Evolutionary conservation across 1,140 invertebrate genomes (phyloP).

Genomic region (Potamilus streckersoni): DNA sequence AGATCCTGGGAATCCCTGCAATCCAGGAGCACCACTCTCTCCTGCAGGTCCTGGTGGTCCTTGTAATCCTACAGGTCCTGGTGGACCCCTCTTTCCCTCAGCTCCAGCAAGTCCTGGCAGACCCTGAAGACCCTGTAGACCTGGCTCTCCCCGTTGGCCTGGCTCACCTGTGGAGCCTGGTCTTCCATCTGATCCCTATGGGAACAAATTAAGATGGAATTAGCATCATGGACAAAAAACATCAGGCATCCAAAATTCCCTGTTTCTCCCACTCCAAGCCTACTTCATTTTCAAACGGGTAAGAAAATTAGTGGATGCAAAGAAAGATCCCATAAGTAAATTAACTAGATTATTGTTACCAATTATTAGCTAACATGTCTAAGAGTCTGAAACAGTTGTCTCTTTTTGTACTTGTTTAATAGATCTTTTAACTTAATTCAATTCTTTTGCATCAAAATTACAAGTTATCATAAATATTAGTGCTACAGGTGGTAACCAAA

Average conservation of each 20-base stretch:
- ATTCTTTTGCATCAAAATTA: too few species aligned
- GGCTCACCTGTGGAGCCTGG: slow-evolving; percentile 42
- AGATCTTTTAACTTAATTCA: too few species aligned
- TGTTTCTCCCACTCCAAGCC: background rate
- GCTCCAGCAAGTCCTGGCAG: slow-evolving; percentile 42
- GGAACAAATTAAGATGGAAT: background rate
- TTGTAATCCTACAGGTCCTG: slow-evolving; percentile 28
- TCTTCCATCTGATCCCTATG: slow-evolving; percentile 41
- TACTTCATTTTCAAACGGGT: too few species aligned
- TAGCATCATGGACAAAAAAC: background rate
- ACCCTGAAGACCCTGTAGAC: slow-evolving; percentile 46
- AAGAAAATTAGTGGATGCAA: too few species aligned
- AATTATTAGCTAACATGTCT: too few species aligned
- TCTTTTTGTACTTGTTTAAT: too few species aligned
- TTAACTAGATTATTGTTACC: too few species aligned
- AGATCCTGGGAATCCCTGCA: too few species aligned
- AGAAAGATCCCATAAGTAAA: too few species aligned
- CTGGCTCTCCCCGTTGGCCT: slow-evolving; percentile 45
- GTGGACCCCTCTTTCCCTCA: slow-evolving; percentile 46
- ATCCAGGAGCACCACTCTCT: background rate
- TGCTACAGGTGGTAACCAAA: too few species aligned
- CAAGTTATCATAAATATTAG: too few species aligned
- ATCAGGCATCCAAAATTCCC: background rate
- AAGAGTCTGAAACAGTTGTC: too few species aligned
- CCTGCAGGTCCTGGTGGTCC: slow-evolving; percentile 35